Evolutionary conservation across 1,140 invertebrate species (phyloP), one percentile per base, ranked within the genome.

Genomic region (Ephestia elutella): DNA sequence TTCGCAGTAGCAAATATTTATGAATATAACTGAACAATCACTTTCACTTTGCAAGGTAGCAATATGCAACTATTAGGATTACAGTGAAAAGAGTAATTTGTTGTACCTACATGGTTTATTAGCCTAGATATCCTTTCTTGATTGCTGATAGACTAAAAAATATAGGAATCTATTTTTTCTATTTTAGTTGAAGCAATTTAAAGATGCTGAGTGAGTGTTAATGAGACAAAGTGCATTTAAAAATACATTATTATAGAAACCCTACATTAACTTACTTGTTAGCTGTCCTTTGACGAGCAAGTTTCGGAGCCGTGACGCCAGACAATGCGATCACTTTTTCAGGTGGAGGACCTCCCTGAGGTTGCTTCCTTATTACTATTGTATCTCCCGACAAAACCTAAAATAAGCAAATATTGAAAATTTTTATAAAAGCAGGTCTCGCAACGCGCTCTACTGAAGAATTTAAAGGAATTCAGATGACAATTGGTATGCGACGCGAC

Each of bases 341-440:
- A 55, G 94, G 94, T 59, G 98, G 97, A 21, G 96, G 96, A 8
- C 92, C 92, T 35, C 96, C 96, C 75, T 93, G 93, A 2, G 94
- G 93, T 62, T 92, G 90, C 49, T 93, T 96, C 71, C 96, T 91
- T 64, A 99, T 94, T 44, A 97, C 93, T 38, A 99, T 91, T 55
- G 95, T 94, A 90, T 98, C 97, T 49, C 96, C 97, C 57, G 96
- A 98, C 17, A 96, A 89, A 55, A 97, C 93, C 96, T 98, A 72
- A 56, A 87, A 55, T 35, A 48, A 62, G 32, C 21, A 50, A 38
- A 55, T 56, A 57, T 54, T 59, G 49, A 68, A 60, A 66, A 25
- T 5, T 8, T 4, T 0, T 9, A n/a, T n/a, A n/a, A 10, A 50
- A 20, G 18, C 18, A 7, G 15, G 15, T 49, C 2, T 50, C 11